phyloP scores from a whole-genome alignment of 2,113 vertebrate species.

The Lagopus leucura region DNA sequence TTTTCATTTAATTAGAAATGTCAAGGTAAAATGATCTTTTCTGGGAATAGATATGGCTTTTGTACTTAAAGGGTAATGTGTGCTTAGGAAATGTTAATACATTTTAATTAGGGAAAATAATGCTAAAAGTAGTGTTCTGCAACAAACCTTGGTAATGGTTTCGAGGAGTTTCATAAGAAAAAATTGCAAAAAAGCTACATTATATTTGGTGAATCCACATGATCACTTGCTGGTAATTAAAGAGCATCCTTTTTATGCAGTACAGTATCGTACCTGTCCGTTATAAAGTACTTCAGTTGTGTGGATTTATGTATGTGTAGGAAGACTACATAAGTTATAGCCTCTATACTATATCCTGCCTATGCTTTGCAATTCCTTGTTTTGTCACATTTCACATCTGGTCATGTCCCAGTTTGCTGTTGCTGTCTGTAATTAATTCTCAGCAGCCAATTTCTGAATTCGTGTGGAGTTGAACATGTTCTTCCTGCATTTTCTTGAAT shows the following conservation, averaged over 20 bases:
- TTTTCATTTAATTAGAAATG: constrained; percentile 77
- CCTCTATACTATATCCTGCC: neutral
- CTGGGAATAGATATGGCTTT: constrained; percentile 37
- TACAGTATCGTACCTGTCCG: neutral
- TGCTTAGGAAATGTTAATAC: constrained; percentile 55
- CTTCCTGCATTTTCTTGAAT: neutral
- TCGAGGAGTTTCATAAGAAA: neutral
- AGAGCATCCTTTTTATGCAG: neutral
- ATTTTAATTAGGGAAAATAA: constrained; percentile 65
- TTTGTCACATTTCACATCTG: neutral
- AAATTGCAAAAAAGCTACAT: neutral
- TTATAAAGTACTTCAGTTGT: neutral
- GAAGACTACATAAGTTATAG: neutral
- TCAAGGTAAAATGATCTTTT: constrained; percentile 69
- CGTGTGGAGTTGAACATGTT: neutral
- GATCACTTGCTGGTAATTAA: neutral
- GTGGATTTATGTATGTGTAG: neutral
- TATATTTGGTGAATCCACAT: neutral
- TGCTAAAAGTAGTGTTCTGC: neutral
- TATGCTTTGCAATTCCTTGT: neutral
- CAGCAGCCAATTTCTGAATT: constrained; percentile 7
- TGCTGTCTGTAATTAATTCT: neutral
- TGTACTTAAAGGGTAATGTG: constrained; percentile 52
- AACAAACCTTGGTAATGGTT: constrained; percentile 3
- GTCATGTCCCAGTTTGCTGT: neutral